Base-by-base conservation (phyloP, 2,888 invertebrate genomes). In the Caenorhabditis sulstoni region DNA sequence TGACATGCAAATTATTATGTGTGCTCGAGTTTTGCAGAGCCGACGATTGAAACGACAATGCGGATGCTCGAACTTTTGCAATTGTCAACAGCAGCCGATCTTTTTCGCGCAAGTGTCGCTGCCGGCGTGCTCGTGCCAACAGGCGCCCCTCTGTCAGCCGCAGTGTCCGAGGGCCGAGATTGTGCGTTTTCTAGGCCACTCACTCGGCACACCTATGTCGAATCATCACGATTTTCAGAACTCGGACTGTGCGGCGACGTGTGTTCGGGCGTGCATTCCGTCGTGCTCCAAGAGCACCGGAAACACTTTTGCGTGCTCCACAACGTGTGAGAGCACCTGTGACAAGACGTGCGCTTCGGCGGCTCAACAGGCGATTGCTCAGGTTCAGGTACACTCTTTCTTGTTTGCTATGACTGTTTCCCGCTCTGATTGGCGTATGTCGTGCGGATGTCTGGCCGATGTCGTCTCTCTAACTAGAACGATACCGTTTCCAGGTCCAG, bases 31-130 rank as follows among this genome's bases (percentile, higher is more conserved):
- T 23, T 52, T 52, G 29, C 67, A 83, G 83, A 76, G 74, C 20
- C 71, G 78, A 22, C 79, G 83, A 37, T 45, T 80, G 22, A 83
- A 83, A 66, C 76, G 81, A 20, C 75, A 83, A 55, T 83, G 83
- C 55, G 83, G 83, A 16, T 83, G 83, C 57, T 79, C 83, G 16
- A 73, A 81, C 39, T 83, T 80, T 59, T 83, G 83, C 61, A 83
- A 83, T 35, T 83, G 83, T 55, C 79, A 82, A 18, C 83, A 79
- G 59, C 83, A 79, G 23, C 65, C 58, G 12, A 64, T 61, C 4
- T 67, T 64, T 57, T 79, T 67, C 23, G 65, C 67, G 12, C 67
- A 71, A 68, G 45, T 67, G 55, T 77, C 68, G 12, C 70, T 76
- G 35, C 81, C 83, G 12, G 55, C 75, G 14, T 83, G 83, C 47